Base-by-base conservation (phyloP, 2,888 invertebrate genomes). In the Drosophila sordidula region DNA sequence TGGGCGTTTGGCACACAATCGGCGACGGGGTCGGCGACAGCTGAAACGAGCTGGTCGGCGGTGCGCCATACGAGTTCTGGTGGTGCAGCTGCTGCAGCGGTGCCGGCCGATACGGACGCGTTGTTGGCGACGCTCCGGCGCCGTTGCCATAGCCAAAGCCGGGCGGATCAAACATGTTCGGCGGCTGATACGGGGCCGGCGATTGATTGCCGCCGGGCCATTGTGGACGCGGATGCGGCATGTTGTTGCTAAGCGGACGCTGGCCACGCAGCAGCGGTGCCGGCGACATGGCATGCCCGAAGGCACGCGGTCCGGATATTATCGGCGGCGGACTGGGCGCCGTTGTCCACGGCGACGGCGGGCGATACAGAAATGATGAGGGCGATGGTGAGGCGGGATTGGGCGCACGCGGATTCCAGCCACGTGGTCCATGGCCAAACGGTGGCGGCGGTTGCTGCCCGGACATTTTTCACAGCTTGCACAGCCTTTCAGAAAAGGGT, bases 281-380 rank as follows among this genome's bases (percentile, higher is more conserved):
- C 52, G 95, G 93, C n/a, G 93, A 93, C 91, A 93, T 92, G 41
- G 93, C 92, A 69, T 90, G 92, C 34, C 78, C 80, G 57, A 85
- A 89, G 22, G 91, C 86, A 75, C 94, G 92, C 22, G 94, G 94
- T 47, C 94, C 94, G 50, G 95, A 94, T 82, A 95, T 94, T 69
- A 95, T 94, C 4, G 95, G 95, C n/a, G 95, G 95, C 1, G 96
- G 95, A 78, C 95, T 95, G 1, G 95, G 95, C 8, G 95, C 92
- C 26, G 92, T 87, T 47, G 82, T 91, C 94, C 96, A 96, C 50
- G 96, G 96, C 38, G 96, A 96, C 12, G 95, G 95, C 34, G 96
- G 95, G 36, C 96, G 94, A 92, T 95, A 96, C 86, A 95, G 94
- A 73, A 95, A 94, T 3, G 94, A 93, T 42, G 94, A 94, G 51